Percentiles rank a stretch among this genome's conserved stretches.
These are phyloP conservation scores for Bombus confusus DNA, from an alignment of 1,140 invertebrate genomes.

Conservation along the genomic window DNA sequence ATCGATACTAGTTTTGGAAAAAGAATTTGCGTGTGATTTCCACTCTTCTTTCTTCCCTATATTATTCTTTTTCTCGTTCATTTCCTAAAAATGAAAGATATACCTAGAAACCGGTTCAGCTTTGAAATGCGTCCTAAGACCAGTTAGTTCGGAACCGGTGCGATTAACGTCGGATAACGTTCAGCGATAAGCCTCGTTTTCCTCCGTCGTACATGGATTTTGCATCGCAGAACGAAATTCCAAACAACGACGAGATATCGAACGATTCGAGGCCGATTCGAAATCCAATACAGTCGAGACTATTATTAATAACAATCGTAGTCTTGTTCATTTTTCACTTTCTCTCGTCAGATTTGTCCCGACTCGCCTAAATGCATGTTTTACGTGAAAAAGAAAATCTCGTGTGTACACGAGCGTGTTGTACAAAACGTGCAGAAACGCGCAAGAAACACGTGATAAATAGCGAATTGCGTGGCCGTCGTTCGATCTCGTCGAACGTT, in stretches of 20 bases:
- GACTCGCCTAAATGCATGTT: background rate
- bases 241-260: constrained; percentile 7
- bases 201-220: background rate
- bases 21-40: background rate
- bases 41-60: background rate
- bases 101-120: constrained; percentile 30
- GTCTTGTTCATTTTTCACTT: no score
- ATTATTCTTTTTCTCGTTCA: background rate
- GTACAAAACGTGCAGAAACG: background rate
- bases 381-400: background rate
- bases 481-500: constrained; percentile 15
- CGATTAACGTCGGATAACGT: constrained; percentile 24
- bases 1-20: constrained; percentile 35
- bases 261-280: background rate
- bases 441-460: background rate
- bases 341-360: background rate
- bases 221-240: constrained; percentile 19
- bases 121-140: constrained; percentile 21
- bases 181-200: constrained; percentile 32
- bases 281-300: background rate
- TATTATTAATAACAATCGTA: background rate
- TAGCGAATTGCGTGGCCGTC: background rate
- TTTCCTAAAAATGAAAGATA: constrained; percentile 8
- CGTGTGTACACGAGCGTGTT: background rate
- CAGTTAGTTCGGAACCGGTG: constrained; percentile 27